Percentiles rank a stretch among this genome's conserved stretches.
Evolutionary conservation across 2,797 vertebrate species (phyloP).

Genomic region (Pseudochaenichthys georgianus): DNA sequence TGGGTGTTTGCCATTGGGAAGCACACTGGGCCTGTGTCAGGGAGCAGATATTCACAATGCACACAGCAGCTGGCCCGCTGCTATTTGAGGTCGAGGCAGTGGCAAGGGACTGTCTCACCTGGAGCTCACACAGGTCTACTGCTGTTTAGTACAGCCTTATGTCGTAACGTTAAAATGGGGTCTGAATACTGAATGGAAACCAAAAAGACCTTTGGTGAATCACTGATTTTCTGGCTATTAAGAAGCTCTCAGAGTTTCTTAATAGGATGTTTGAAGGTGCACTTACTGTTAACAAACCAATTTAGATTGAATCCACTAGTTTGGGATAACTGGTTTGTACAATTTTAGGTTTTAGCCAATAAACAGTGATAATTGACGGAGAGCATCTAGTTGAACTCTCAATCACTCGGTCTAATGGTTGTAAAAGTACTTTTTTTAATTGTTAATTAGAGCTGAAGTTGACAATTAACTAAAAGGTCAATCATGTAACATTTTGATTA

Average conservation of each 20-base stretch:
- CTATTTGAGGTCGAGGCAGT: slow-evolving; percentile 42
- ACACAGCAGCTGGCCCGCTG: slow-evolving; percentile 42
- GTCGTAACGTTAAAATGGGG: slow-evolving; percentile 34
- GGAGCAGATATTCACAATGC: slow-evolving; percentile 40
- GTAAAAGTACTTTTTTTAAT: background rate
- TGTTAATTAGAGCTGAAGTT: no score
- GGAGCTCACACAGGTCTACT: slow-evolving; percentile 33
- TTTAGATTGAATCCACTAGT: slow-evolving; percentile 11
- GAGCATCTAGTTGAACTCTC: background rate
- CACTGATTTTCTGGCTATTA: slow-evolving; percentile 15
- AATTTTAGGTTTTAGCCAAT: background rate
- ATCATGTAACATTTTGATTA: background rate
- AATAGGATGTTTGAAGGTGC: slow-evolving; percentile 8
- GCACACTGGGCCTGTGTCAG: slow-evolving; percentile 60
- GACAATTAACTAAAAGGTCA: no score
- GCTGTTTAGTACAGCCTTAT: slow-evolving; percentile 36
- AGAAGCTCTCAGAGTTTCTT: slow-evolving; percentile 5
- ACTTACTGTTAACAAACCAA: slow-evolving; percentile 19
- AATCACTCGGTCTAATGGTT: background rate
- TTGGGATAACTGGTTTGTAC: background rate
- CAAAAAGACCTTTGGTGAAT: slow-evolving; percentile 16
- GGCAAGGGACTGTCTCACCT: slow-evolving; percentile 51
- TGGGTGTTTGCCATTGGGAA: slow-evolving; percentile 72
- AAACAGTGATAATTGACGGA: background rate
- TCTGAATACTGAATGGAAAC: slow-evolving; percentile 2